Percentiles rank a stretch among this genome's conserved stretches.
Conservation (phyloP, 1,140 invertebrate species). For the Drosophila tsacasi region DNA sequence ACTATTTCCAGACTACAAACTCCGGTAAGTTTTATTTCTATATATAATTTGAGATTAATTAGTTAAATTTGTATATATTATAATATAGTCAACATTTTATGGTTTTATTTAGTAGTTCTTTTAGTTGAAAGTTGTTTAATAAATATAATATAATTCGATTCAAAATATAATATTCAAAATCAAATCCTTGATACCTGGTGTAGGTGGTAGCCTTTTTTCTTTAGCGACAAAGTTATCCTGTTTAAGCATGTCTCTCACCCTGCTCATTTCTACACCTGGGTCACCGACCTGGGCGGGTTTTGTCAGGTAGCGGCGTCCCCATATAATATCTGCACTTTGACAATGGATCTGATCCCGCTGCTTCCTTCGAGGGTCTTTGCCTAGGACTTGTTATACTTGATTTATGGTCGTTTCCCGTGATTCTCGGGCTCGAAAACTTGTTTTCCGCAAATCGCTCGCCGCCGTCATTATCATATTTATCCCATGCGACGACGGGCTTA, state of each 20-base stretch:
- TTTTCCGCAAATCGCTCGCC: not conserved
- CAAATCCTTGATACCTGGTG: not conserved
- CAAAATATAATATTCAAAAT: not conserved
- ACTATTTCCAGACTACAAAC: not conserved
- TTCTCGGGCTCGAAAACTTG: constrained; percentile 25
- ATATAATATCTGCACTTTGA: constrained; percentile 19
- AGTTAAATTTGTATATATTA: not conserved
- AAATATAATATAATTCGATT: too few species aligned
- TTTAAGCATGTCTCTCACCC: constrained; percentile 35
- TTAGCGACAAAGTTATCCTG: constrained; percentile 33
- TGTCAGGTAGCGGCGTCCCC: constrained; percentile 54
- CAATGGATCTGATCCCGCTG: constrained; percentile 22
- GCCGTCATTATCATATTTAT: constrained; percentile 24
- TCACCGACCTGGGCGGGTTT: constrained; percentile 56
- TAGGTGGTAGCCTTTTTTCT: not conserved
- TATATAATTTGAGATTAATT: not conserved
- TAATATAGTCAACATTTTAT: too few species aligned
- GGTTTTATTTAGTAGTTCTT: too few species aligned
- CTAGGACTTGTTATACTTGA: constrained; percentile 51
- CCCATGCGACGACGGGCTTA: constrained; percentile 14
- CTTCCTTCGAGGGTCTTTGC: constrained; percentile 19
- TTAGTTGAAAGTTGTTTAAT: too few species aligned
- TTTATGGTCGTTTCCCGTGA: constrained; percentile 25
- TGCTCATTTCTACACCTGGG: constrained; percentile 24
- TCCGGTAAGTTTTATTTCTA: constrained; percentile 20